Evolutionary conservation across 1,140 invertebrate species (phyloP), one percentile per base, ranked within the genome.

Genomic region (Elysia chlorotica): DNA sequence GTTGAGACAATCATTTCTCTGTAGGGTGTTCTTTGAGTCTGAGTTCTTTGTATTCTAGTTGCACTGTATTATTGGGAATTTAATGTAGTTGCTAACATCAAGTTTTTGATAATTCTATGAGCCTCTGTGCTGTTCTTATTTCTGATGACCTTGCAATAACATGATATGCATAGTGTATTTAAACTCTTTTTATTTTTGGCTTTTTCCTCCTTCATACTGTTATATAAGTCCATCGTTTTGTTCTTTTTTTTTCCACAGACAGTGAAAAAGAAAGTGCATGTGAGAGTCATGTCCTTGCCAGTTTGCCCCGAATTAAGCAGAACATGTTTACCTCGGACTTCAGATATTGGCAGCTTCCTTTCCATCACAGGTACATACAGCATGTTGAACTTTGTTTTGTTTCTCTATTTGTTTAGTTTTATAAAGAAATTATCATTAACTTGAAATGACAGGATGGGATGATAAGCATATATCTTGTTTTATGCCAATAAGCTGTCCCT

Each of bases 191-290:
- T 30, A 21, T 21, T 65, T 48, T 17, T 31, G 3, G n/a, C n/a
- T 28, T 53, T 35, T 0, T 65, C 65, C n/a, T 17, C 33, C 36
- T 57, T 66, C 63, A n/a, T 21, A 2, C 17, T 6, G n/a, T 53
- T 1, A 53, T 6, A 28, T 31, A 70, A 59, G n/a, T 54, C 62
- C 19, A 37, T 21, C 23, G 54, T n/a, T 74, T 68, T 37, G 33
- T 73, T 36, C 37, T 74, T 74, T 71, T n/a, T n/a, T n/a, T n/a
- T n/a, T n/a, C n/a, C n/a, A n/a, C 73, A 84, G 83, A 74, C 57
- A 57, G 41, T 93, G 4, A 94, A 95, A 85, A 84, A 81, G 68
- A 92, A 92, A 86, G 89, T 94, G 73, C 91, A 91, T 87, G 90
- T 90, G 53, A 85, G 92, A 78, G 82, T 91, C 17, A 87, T 84